These are phyloP conservation scores for Tuberolachnus salignus DNA, from an alignment of 2,888 invertebrate species.

Conservation along the genomic window DNA sequence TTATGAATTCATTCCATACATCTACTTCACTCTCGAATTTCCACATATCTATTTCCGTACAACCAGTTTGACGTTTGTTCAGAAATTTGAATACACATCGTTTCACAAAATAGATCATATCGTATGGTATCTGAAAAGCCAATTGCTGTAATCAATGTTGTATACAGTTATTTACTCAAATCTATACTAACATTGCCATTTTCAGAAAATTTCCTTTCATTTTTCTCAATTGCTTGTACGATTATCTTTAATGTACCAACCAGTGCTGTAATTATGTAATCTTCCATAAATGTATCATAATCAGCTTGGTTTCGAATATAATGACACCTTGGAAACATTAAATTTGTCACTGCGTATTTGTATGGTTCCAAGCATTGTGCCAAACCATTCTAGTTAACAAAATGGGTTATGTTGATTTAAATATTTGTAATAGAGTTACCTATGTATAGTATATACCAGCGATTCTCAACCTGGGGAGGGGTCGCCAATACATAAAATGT, in stretches of 20 bases:
- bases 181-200: constrained; percentile 60
- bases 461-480: too few relatives aligned
- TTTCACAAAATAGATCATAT: constrained; percentile 24
- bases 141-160: not conserved
- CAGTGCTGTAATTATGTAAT: constrained; percentile 88
- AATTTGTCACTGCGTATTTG: not conserved
- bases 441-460: too few relatives aligned
- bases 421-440: too few relatives aligned
- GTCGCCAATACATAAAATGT: too few relatives aligned
- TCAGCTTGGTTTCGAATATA: constrained; percentile 82
- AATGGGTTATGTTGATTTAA: not conserved
- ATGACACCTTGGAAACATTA: constrained; percentile 83
- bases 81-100: constrained; percentile 16
- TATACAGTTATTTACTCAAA: not conserved
- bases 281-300: constrained; percentile 81
- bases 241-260: constrained; percentile 82
- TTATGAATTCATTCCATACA: constrained; percentile 31
- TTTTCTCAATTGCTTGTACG: constrained; percentile 67
- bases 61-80: not conserved
- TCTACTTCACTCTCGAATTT: constrained; percentile 16
- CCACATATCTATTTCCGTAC: not conserved
- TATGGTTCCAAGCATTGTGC: constrained; percentile 20
- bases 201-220: constrained; percentile 64
- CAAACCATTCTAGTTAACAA: constrained; percentile 14
- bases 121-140: constrained; percentile 10